A percentile compares a stretch with the other conserved stretches of the same genome.
Conservation (phyloP, 2,797 vertebrate species). For the Danio kyathit region DNA sequence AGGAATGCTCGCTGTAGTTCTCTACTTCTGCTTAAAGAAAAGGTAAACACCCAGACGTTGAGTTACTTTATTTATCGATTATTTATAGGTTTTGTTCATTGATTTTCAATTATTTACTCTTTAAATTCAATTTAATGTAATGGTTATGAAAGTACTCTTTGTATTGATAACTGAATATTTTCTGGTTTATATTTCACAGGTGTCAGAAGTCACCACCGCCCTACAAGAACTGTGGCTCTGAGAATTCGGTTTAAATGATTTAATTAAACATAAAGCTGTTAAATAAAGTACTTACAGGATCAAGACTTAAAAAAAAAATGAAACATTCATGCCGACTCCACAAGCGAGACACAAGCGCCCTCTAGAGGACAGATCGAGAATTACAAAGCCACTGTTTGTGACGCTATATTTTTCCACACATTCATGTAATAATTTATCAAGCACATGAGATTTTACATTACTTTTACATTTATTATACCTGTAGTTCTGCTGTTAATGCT, state of each 20-base stretch:
- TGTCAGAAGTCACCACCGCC: conserved; percentile 61
- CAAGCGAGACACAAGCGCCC: neutral
- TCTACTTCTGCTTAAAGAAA: conserved; percentile 63
- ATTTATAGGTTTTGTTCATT: neutral
- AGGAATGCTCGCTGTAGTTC: conserved; percentile 46
- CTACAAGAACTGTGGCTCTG: conserved; percentile 61
- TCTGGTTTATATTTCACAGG: conserved; percentile 57
- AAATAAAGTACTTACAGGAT: neutral
- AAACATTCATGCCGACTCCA: neutral
- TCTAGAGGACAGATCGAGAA: conserved; percentile 8
- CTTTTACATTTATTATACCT: neutral
- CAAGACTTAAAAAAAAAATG: neutral
- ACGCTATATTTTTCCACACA: too few species aligned
- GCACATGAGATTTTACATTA: neutral
- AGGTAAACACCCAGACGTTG: conserved; percentile 64
- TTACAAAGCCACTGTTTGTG: neutral
- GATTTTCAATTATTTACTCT: neutral
- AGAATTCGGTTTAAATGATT: conserved; percentile 65
- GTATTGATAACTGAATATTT: neutral
- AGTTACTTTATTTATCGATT: neutral
- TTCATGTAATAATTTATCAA: neutral
- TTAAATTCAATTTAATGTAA: neutral
- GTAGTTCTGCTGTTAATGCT: neutral
- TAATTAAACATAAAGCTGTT: neutral
- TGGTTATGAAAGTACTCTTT: neutral